A percentile compares a stretch with the other conserved stretches of the same genome.
phyloP scores from a whole-genome alignment of 92 coral and sea anemone species.

The Paramuricea clavata region DNA sequence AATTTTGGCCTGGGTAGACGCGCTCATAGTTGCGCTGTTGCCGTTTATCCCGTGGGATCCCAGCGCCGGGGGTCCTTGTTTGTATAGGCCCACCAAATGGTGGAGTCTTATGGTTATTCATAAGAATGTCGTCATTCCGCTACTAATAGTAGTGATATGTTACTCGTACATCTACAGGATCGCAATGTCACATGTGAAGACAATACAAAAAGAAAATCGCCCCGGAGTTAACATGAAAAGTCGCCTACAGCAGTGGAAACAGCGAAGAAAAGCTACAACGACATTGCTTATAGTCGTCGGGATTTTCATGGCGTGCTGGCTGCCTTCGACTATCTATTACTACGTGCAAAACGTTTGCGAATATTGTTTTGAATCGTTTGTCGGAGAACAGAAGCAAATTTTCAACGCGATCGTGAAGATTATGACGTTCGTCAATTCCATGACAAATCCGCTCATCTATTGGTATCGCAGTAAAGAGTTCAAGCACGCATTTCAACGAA shows the following conservation, averaged over 20 bases:
- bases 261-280: slow-evolving; percentile 78
- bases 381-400: slow-evolving; percentile 68
- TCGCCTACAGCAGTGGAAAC: slow-evolving; percentile 41
- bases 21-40: slow-evolving; percentile 74
- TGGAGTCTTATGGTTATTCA: slow-evolving; percentile 96
- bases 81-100: slow-evolving; percentile 88
- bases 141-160: slow-evolving; percentile 80
- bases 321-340: slow-evolving; percentile 93
- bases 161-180: slow-evolving; percentile 77
- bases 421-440: slow-evolving; percentile 78
- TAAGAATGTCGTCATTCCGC: slow-evolving; percentile 85
- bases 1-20: slow-evolving; percentile 80
- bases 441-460: slow-evolving; percentile 81
- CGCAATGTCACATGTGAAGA: slow-evolving; percentile 79
- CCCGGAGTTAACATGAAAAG: background rate
- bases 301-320: slow-evolving; percentile 87
- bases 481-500: slow-evolving; percentile 69
- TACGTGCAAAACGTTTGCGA: slow-evolving; percentile 81
- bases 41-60: slow-evolving; percentile 83
- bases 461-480: slow-evolving; percentile 81
- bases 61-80: slow-evolving; percentile 50
- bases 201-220: slow-evolving; percentile 57
- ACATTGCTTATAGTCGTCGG: slow-evolving; percentile 92
- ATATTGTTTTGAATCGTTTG: slow-evolving; percentile 72
- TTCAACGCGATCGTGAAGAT: slow-evolving; percentile 82